Evolutionary conservation across 2,797 vertebrate genomes (phyloP).

Genomic region (Vespertilio murinus): DNA sequence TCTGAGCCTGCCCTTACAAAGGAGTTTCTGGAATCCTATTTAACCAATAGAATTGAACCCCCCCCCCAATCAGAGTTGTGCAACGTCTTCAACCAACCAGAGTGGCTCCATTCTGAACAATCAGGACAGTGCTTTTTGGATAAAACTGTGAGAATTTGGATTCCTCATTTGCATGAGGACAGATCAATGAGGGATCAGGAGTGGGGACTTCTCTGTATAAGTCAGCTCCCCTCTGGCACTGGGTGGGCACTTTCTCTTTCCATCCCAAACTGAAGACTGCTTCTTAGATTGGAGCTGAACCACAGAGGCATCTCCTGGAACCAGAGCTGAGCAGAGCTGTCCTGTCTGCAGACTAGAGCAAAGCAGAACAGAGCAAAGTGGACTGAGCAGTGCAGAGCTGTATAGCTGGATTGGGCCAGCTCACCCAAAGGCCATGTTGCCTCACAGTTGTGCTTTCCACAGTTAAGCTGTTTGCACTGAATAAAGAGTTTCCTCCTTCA

Average conservation of each 20-base stretch:
- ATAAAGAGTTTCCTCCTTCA: neutral
- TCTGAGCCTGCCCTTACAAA: neutral
- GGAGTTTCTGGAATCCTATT: neutral
- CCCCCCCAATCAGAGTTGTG: neutral
- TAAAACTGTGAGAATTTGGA: neutral
- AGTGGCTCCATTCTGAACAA: neutral
- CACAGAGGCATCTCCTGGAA: neutral
- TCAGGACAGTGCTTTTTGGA: neutral
- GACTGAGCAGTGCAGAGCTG: neutral
- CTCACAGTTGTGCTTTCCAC: neutral
- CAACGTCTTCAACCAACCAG: neutral
- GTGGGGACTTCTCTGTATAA: neutral
- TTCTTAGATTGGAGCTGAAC: neutral
- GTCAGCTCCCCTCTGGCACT: neutral
- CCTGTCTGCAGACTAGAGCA: neutral
- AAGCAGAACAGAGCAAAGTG: neutral
- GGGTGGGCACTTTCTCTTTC: too few relatives aligned
- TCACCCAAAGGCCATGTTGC: neutral
- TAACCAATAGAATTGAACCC: neutral
- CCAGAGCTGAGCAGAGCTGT: neutral
- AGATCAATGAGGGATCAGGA: neutral
- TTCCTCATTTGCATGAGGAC: neutral
- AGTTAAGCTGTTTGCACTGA: neutral
- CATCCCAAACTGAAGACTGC: neutral
- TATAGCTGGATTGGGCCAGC: neutral